Base-by-base conservation (phyloP, 2,797 vertebrate genomes). In the Enteromius viviparus region DNA sequence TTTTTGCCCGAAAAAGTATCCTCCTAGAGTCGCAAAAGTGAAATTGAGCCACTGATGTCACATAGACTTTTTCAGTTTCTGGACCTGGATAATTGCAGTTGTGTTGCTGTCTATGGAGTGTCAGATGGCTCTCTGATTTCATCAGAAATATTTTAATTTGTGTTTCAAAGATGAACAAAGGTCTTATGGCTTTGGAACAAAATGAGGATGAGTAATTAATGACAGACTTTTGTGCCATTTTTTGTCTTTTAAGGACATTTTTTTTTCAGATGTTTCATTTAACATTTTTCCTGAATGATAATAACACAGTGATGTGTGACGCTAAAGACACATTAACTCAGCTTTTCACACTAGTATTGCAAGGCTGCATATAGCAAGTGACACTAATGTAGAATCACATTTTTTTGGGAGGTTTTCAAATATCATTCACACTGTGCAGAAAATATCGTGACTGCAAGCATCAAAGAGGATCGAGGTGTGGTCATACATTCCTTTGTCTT, bases 261-360 rank as follows among this genome's bases (percentile, higher is more conserved):
- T 21, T 0, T 51, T 51, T 51, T 12, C 1, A 21, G 2, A 7
- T 72, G n/a, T 58, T 75, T 40, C 0, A 32, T 55, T 37, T 40
- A 40, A 37, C 11, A 58, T 23, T 76, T 65, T 65, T 21, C 5
- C 34, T 75, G 12, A 60, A 76, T 76, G 74, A 40, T 58, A 14
- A 58, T 60, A 17, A 40, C 32, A 26, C 34, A 40, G 45, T 21
- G 70, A 72, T 49, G 69, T 72, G 72, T 37, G 21, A 40, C 58
- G 32, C 53, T 74, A 53, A 74, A 76, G 51, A 76, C 55, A 58
- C n/a, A 40, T 53, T 40, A 42, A 42, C 53, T 76, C 53, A 76
- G 34, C 74, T 60, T 55, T 58, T 76, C n/a, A 60, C 74, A 76
- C 74, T 42, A 34, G n/a, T 42, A n/a, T 76, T 14, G n/a, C 21